Evolutionary conservation across 2,797 vertebrate species (phyloP).

Genomic region (Nannoperca australis): DNA sequence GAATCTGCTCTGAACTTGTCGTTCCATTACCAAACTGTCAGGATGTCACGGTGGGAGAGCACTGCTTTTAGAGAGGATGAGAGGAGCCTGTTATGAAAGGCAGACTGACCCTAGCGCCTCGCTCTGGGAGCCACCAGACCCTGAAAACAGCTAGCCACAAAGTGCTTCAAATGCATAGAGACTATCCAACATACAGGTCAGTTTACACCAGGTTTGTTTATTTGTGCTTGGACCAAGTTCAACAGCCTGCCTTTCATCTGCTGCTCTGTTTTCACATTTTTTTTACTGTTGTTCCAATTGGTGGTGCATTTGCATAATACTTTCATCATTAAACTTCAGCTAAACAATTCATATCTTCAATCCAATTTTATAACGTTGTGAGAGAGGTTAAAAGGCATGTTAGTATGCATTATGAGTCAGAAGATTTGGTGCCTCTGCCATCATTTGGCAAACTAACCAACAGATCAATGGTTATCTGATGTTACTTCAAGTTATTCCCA

Average conservation of each 20-base stretch:
- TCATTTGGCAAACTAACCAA: background rate
- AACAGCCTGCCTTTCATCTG: background rate
- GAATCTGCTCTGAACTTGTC: constrained; percentile 50
- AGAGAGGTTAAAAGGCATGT: background rate
- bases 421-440: background rate
- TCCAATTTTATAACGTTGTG: background rate
- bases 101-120: constrained; percentile 48
- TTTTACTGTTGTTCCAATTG: background rate
- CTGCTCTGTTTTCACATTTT: background rate
- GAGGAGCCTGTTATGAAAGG: constrained; percentile 58
- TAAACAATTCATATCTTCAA: constrained; percentile 2
- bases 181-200: constrained; percentile 43
- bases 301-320: background rate
- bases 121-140: constrained; percentile 49
- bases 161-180: constrained; percentile 42
- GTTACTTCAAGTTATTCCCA: background rate
- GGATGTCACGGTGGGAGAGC: constrained; percentile 54
- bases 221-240: background rate
- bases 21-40: constrained; percentile 70
- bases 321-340: constrained; percentile 8
- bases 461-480: background rate
- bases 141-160: constrained; percentile 44
- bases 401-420: background rate
- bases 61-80: constrained; percentile 61
- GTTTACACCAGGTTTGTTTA: constrained; percentile 35